Evolutionary conservation across 2,888 invertebrate genomes (phyloP), one percentile per base, ranked within the genome.

Genomic region (Malacosoma neustria): DNA sequence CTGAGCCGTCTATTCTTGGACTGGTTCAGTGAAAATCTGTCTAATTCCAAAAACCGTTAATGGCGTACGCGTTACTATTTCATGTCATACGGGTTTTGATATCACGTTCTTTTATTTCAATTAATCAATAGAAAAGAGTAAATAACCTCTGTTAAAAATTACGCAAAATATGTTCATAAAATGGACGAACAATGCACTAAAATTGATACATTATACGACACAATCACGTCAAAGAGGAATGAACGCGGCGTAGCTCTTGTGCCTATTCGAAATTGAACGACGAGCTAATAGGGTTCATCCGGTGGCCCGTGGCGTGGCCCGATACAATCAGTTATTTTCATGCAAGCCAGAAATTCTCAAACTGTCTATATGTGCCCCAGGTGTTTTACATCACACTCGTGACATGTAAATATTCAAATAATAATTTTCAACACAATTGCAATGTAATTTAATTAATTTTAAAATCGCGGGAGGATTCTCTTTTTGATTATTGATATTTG

Each of bases 281-380:
- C 48, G 55, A 57, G 57, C 67, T 71, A 71, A 75, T 72, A 56
- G 55, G 44, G 49, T 46, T 43, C 66, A 68, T 72, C 71, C 74
- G 72, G 65, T 51, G 43, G 40, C 45, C 44, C 39, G 47, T 48
- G 46, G 47, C 53, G 42, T 46, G 48, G 45, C 44, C 43, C 45
- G 43, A 42, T 47, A 43, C 46, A 62, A 69, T 67, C 57, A 54
- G 70, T 64, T 55, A 35, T 38, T 45, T 46, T 39, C 34, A 35
- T 46, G 48, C 4, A 22, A 22, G 9, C 7, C 22, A 22, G 6
- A 7, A 9, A 7, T 22, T 22, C 22, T 22, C 6, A 22, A 22
- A 6, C 22, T 22, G 22, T n/a, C n/a, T n/a, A n/a, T n/a, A n/a
- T n/a, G n/a, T n/a, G n/a, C n/a, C n/a, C n/a, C n/a, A n/a, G n/a